A percentile compares a stretch with the other conserved stretches of the same genome.
Evolutionary conservation across 2,888 invertebrate genomes (phyloP).

Genomic region (Hedya salicella): DNA sequence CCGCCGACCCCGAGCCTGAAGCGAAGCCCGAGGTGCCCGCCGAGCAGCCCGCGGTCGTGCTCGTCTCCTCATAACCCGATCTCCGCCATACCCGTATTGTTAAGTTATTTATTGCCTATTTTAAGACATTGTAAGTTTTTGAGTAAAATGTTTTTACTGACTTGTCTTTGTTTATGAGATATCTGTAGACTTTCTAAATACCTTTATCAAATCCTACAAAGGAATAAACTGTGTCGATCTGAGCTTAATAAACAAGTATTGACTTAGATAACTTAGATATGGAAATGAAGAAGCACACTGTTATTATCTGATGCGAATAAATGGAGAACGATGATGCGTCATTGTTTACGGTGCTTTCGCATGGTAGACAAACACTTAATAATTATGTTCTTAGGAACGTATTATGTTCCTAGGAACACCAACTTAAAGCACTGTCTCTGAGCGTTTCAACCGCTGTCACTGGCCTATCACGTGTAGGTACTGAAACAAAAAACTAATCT

Average conservation of each 20-base stretch:
- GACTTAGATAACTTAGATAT: conserved; percentile 12
- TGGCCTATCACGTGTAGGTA: no score
- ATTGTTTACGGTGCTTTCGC: conserved; percentile 10
- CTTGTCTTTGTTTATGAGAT: conserved; percentile 34
- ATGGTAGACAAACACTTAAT: no score
- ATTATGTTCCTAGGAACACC: no score
- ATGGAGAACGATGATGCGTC: background rate
- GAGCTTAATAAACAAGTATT: background rate
- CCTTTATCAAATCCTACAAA: background rate
- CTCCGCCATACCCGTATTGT: conserved; percentile 51
- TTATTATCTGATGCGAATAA: conserved; percentile 12
- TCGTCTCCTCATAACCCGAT: conserved; percentile 58
- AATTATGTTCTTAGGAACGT: no score
- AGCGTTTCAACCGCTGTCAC: no score
- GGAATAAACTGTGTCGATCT: background rate
- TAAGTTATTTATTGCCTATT: conserved; percentile 61
- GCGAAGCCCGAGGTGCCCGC: background rate
- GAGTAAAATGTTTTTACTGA: conserved; percentile 44
- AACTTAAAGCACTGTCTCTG: no score
- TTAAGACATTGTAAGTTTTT: conserved; percentile 45
- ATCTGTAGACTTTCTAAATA: background rate
- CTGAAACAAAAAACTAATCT: no score
- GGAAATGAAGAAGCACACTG: conserved; percentile 6
- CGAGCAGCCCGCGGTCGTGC: conserved; percentile 56
- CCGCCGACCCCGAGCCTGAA: background rate